Base-by-base conservation (phyloP, 2,797 vertebrate species). In the Parambassis ranga region DNA sequence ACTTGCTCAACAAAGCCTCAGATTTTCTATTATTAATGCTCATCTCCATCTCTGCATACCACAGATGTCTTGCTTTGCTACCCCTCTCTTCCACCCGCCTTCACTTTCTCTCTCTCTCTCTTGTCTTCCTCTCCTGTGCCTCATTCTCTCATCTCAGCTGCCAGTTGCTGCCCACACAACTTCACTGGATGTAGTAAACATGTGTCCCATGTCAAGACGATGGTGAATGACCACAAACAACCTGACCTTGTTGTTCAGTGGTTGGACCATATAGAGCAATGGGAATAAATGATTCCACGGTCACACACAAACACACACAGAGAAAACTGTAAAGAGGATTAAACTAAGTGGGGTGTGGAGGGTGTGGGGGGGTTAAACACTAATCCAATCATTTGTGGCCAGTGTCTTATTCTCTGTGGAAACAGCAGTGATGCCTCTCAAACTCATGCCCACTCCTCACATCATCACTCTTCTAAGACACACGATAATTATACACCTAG, bases 371-470 rank as follows among this genome's bases (percentile, higher is more conserved):
- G 89, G 88, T 88, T 82, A 88, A 90, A 83, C 81, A 83, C 83
- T 92, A 93, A 93, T 92, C 92, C 91, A 91, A 91, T 90, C 85
- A 89, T 89, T 90, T 78, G 84, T 79, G 85, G 75, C 82, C 84
- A 82, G 81, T 87, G 82, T 90, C 87, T 90, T 83, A 89, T 85
- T 87, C 88, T 85, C 80, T 74, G 71, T 38, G 79, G 87, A 79
- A 90, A 86, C 77, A 61, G 73, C 69, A 77, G 73, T 30, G 32
- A 73, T 82, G 66, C 75, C 77, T 78, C 81, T 61, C 53, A 53
- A 73, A 59, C 64, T 58, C 41, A 53, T 44, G 57, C 60, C 62
- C 58, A 49, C 41, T 46, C 42, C 57, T 69, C 70, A 61, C 82
- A 77, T 65, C 78, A 50, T 78, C 76, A 75, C 76, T 80, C 58